Percentiles rank a stretch among this genome's conserved stretches.
phyloP scores from a whole-genome alignment of 1,140 invertebrate genomes.

The Psilanteris sp. region DNA sequence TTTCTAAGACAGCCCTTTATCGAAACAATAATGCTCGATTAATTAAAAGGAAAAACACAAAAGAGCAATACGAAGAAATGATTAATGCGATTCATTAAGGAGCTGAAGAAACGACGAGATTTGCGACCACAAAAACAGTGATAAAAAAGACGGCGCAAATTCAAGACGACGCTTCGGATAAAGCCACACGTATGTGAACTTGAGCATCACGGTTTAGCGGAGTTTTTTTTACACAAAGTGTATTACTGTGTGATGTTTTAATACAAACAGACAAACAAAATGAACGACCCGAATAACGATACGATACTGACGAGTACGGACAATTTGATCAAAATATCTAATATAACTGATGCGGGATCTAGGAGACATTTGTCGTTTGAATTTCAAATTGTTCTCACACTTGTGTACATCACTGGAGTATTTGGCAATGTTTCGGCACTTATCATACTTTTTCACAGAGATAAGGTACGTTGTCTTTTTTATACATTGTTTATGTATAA shows the following conservation, averaged over 20 bases:
- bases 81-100: not conserved
- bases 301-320: not conserved
- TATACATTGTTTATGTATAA: not conserved
- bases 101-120: not conserved
- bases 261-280: not conserved
- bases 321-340: not conserved
- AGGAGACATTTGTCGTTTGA: constrained; percentile 72
- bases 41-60: not conserved
- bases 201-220: too few species aligned
- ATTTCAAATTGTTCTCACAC: constrained; percentile 78
- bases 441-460: constrained; percentile 81
- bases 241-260: too few species aligned
- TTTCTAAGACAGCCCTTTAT: not conserved
- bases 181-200: too few species aligned
- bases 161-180: constrained; percentile 5
- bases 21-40: not conserved
- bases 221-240: too few species aligned
- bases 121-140: not conserved
- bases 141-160: constrained; percentile 1
- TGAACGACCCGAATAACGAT: constrained; percentile 1
- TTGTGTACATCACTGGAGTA: constrained; percentile 82
- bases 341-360: constrained; percentile 8
- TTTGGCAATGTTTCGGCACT: constrained; percentile 83
- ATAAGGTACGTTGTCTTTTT: constrained; percentile 69
- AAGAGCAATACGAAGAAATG: not conserved